Conservation (phyloP, 2,888 invertebrate genomes). For the Dasysyrphus albostriatus region DNA sequence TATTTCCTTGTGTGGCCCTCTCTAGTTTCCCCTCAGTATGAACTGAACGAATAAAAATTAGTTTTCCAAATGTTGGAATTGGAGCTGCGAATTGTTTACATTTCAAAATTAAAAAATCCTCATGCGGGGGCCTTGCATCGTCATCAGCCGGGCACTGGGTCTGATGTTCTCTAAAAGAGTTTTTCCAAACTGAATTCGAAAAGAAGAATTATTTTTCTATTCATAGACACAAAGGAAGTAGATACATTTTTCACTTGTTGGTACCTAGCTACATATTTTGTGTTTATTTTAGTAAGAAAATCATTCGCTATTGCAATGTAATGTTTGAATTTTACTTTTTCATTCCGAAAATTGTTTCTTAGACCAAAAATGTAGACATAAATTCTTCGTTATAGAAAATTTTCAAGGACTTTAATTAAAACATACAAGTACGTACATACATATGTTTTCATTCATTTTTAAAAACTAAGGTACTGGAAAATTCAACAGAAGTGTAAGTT, state of each 20-base stretch:
- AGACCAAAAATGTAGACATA: neutral
- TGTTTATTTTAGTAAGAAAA: constrained; percentile 11
- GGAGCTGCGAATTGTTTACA: constrained; percentile 6
- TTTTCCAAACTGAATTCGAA: neutral
- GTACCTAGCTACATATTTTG: neutral
- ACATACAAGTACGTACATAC: neutral
- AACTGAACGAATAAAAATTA: constrained; percentile 1
- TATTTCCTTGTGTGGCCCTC: neutral
- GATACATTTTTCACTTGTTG: neutral
- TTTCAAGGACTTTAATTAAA: neutral
- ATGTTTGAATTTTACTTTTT: neutral
- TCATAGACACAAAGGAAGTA: constrained; percentile 14
- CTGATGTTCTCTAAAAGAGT: neutral
- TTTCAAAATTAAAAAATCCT: constrained; percentile 13
- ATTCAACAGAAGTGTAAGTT: neutral
- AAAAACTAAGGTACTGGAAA: neutral
- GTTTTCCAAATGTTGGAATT: constrained; percentile 2
- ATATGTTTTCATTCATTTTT: neutral
- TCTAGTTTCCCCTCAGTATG: neutral
- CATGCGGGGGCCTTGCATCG: neutral
- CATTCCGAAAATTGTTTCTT: neutral
- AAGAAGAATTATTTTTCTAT: constrained; percentile 2
- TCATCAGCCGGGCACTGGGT: neutral
- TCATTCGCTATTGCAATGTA: constrained; percentile 2
- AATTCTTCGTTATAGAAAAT: neutral